A percentile compares a stretch with the other conserved stretches of the same genome.
phyloP scores from a whole-genome alignment of 2,113 vertebrate species.

The Cephalopterus ornatus region DNA sequence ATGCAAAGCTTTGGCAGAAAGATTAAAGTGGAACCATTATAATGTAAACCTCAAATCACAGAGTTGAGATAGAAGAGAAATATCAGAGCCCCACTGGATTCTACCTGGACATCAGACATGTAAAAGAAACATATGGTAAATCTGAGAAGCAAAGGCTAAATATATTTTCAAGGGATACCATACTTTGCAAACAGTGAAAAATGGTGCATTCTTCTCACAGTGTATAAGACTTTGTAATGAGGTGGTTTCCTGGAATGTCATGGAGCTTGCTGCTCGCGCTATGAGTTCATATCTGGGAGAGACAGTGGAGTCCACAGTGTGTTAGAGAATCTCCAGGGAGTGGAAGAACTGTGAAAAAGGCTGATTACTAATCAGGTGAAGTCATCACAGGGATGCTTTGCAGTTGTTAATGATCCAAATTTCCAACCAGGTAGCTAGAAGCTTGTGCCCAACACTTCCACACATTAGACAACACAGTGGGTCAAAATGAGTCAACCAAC shows the following conservation, averaged over 20 bases:
- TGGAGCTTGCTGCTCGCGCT: not conserved
- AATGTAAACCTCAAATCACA: not conserved
- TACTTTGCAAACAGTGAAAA: not conserved
- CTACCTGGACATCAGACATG: not conserved
- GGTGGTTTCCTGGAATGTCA: not conserved
- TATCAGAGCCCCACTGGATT: not conserved
- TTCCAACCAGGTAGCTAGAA: not conserved
- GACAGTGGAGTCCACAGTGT: rapidly evolving
- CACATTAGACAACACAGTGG: not conserved
- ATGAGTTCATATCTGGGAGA: not conserved
- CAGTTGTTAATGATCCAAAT: not conserved
- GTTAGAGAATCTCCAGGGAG: not conserved
- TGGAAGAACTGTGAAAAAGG: not conserved
- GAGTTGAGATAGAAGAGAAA: not conserved
- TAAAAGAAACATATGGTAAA: not conserved
- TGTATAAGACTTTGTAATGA: not conserved
- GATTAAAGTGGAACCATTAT: not conserved
- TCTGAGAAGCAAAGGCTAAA: not conserved
- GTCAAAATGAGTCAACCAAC: not conserved
- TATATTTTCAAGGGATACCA: not conserved
- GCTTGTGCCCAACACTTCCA: not conserved
- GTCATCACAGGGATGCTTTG: not conserved
- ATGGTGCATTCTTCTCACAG: not conserved
- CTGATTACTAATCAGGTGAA: not conserved
- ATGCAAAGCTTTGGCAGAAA: not conserved